Evolutionary conservation across 1,140 invertebrate species (phyloP), one percentile per base, ranked within the genome.

Genomic region (Drosophila orosa): DNA sequence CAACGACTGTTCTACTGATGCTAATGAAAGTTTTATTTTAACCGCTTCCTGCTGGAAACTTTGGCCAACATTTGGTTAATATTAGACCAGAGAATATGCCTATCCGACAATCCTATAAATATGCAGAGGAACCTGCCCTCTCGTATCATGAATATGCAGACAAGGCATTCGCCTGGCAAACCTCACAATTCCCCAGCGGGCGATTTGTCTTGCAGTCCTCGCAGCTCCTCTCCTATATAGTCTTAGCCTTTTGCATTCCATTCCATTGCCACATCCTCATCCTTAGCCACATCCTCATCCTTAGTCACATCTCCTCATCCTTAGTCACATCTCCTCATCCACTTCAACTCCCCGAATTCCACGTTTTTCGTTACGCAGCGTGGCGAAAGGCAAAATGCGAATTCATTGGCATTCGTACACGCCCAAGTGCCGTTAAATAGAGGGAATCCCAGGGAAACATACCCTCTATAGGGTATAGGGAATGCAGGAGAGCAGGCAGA

Each of bases 321-420:
- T 25, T 15, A n/a, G 31, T 29, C 27, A 9, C 48, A 33, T 22
- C 48, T 50, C 48, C 27, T 15, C 48, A 33, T 22, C 48, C 29
- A 52, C 48, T 33, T 52, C 15, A 52, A 65, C 61, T 47, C 29
- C 40, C 40, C 22, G 25, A 59, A 40, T 59, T 50, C 35, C 33
- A 50, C 58, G 42, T 66, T 68, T 68, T 65, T 68, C 66, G 80
- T 72, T 76, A 80, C 80, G 80, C 66, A 61, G 72, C 80, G 81
- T 85, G 74, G 60, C 80, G 72, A 84, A 84, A 56, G 67, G 71
- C 52, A 39, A 60, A 76, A 84, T 83, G 66, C 74, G 68, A 83
- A 82, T 83, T 82, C 74, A 82, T 82, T 82, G 77, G 57, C 71
- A 78, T 74, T 84, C 33, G 67, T 58, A 37, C 80, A 75, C 80